Percentiles rank a stretch among this genome's conserved stretches.
Evolutionary conservation across 1,140 invertebrate species (phyloP).

Genomic region (Drosophila albomicans): DNA sequence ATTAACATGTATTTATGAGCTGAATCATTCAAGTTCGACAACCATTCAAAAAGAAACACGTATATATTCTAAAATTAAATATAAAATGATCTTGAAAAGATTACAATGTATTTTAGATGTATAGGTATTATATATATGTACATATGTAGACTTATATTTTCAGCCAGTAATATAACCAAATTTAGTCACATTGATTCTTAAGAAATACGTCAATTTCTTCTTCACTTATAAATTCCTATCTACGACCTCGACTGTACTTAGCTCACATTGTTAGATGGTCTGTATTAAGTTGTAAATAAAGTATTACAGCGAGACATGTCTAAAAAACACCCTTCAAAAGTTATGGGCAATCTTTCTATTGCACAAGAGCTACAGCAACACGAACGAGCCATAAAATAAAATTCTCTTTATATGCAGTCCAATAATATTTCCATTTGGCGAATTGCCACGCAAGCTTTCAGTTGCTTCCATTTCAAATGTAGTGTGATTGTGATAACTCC

Average conservation of each 20-base stretch:
- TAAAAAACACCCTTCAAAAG: constrained; percentile 27
- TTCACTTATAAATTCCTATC: no score
- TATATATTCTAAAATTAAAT: not conserved
- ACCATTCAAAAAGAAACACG: not conserved
- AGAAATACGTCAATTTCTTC: no score
- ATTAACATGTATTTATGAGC: not conserved
- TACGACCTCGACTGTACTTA: not conserved
- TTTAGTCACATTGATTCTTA: no score
- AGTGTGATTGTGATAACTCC: constrained; percentile 69
- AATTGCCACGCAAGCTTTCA: constrained; percentile 52
- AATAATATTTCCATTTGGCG: constrained; percentile 82
- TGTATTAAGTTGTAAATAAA: constrained; percentile 11
- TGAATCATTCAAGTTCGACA: not conserved
- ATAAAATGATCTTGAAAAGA: not conserved
- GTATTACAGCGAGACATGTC: constrained; percentile 33
- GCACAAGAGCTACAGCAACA: not conserved
- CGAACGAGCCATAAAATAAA: constrained; percentile 59
- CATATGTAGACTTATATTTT: no score
- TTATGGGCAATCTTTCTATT: constrained; percentile 4
- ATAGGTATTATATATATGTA: no score
- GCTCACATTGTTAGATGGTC: not conserved
- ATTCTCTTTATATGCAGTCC: constrained; percentile 76
- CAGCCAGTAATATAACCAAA: no score
- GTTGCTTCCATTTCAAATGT: constrained; percentile 16
- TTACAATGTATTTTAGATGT: not conserved